Conservation (phyloP, 2,113 vertebrate genomes). For the Oreochromis tanganicae region DNA sequence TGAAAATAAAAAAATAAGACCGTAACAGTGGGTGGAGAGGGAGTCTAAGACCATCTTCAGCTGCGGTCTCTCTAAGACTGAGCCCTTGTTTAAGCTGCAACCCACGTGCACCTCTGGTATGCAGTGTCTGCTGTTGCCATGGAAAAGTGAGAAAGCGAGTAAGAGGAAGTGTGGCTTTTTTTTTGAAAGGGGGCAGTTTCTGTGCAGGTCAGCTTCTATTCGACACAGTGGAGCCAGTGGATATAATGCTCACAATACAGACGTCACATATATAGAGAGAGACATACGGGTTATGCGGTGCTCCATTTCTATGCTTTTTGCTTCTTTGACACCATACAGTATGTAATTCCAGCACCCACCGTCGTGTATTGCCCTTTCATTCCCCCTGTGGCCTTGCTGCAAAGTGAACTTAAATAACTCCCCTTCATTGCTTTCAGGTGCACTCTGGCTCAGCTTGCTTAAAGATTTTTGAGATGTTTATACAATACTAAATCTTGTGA, state of each 20-base stretch:
- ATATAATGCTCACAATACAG: conserved; percentile 9
- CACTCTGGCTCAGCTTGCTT: neutral
- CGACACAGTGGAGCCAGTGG: conserved; percentile 1
- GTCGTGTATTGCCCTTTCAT: neutral
- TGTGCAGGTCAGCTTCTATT: conserved; percentile 45
- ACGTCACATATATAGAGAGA: neutral
- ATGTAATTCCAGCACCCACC: neutral
- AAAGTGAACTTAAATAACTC: conserved; percentile 15
- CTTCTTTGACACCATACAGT: neutral
- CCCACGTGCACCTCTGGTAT: conserved; percentile 72
- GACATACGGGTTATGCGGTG: neutral
- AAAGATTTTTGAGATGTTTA: neutral
- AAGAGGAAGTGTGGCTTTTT: conserved; percentile 1
- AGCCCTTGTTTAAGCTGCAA: conserved; percentile 68
- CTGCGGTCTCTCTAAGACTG: conserved; percentile 50
- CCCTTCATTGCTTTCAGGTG: neutral
- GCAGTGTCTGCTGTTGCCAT: conserved; percentile 71
- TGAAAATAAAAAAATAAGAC: neutral
- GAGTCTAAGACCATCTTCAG: conserved; percentile 15
- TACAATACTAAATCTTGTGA: neutral
- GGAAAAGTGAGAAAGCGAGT: conserved; percentile 56
- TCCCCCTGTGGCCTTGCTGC: neutral
- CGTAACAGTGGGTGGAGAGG: neutral
- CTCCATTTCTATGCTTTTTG: neutral
- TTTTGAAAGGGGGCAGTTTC: conserved; percentile 39